Evolutionary conservation across 2,113 vertebrate species (phyloP).

Genomic region (Leucosticte australis): DNA sequence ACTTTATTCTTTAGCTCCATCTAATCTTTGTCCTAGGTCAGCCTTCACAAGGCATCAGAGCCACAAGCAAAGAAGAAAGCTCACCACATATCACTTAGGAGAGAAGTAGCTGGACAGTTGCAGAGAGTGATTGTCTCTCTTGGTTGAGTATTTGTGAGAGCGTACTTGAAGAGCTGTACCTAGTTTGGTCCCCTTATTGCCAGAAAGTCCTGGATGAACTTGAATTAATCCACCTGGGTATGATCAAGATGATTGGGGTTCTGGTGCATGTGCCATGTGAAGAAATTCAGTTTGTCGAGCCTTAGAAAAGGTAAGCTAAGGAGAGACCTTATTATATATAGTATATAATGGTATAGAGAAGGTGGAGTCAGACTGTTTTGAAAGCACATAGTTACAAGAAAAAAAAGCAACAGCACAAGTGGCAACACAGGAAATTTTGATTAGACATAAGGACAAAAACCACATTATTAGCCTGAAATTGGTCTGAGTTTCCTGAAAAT

Average conservation of each 20-base stretch:
- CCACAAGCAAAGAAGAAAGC: background rate
- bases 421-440: background rate
- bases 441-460: background rate
- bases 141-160: fast-evolving
- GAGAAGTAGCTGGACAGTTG: background rate
- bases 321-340: background rate
- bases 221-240: background rate
- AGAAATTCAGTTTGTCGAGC: background rate
- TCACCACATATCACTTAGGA: background rate
- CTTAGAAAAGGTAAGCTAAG: background rate
- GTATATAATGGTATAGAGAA: background rate
- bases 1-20: background rate
- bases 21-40: background rate
- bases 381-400: background rate
- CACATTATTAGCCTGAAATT: background rate
- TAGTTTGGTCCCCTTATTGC: background rate
- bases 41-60: background rate
- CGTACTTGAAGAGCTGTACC: background rate
- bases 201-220: background rate
- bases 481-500: background rate
- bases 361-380: background rate
- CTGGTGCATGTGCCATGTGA: background rate
- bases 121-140: background rate
- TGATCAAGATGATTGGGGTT: background rate
- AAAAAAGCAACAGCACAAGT: background rate